phyloP scores from a whole-genome alignment of 1,140 invertebrate genomes.

The Globodera rostochiensis region DNA sequence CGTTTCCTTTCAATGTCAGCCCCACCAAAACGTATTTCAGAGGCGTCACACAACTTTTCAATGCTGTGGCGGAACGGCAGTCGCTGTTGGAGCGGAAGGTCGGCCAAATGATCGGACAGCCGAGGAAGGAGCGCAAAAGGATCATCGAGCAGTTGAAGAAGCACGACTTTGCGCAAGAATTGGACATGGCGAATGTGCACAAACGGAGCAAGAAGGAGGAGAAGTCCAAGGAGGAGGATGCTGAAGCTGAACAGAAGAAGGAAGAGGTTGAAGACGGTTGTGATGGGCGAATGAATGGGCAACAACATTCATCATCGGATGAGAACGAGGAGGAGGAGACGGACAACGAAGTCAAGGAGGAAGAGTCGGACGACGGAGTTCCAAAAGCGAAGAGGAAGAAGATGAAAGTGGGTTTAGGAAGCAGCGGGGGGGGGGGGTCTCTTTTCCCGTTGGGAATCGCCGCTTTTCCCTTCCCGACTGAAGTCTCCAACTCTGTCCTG shows the following conservation, averaged over 20 bases:
- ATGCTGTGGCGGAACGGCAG: constrained; percentile 45
- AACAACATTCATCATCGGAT: neutral
- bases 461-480: no score
- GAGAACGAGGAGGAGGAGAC: neutral
- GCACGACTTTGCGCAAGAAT: constrained; percentile 28
- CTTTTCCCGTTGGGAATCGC: no score
- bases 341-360: neutral
- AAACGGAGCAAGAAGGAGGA: neutral
- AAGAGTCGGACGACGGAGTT: neutral
- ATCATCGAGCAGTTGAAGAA: constrained; percentile 37
- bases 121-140: constrained; percentile 19
- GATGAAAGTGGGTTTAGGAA: neutral
- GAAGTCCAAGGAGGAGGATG: neutral
- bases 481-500: no score
- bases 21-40: constrained; percentile 16
- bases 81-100: constrained; percentile 38
- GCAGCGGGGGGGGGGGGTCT: no score
- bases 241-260: neutral
- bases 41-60: constrained; percentile 50
- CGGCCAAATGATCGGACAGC: constrained; percentile 32
- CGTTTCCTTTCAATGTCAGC: neutral
- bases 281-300: no score
- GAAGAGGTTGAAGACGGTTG: neutral
- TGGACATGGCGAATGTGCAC: constrained; percentile 7
- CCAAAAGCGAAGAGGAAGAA: constrained; percentile 1